Conservation (phyloP, 2,888 invertebrate species). For the Agrotis exclamationis region DNA sequence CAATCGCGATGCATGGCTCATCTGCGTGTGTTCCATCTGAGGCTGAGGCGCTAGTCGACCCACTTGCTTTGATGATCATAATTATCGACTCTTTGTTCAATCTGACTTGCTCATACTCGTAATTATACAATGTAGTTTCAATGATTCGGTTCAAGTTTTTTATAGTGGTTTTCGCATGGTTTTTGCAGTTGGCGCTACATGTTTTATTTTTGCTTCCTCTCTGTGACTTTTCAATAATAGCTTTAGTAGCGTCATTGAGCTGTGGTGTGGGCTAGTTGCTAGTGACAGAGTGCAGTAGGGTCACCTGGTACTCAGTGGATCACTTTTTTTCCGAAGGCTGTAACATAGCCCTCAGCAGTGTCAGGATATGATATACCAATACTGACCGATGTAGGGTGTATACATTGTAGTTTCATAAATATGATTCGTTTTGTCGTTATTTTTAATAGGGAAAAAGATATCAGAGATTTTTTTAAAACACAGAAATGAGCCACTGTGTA, state of each 20-base stretch:
- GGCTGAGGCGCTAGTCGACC: constrained; percentile 24
- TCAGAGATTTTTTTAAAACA: no score
- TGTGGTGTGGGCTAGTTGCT: not conserved
- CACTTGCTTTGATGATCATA: constrained; percentile 26
- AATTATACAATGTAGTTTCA: not conserved
- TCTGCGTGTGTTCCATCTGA: not conserved
- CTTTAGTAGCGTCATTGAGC: not conserved
- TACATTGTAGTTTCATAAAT: no score
- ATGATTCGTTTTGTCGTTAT: no score
- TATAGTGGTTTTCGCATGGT: not conserved
- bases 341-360: no score
- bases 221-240: not conserved
- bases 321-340: no score
- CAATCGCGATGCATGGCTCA: constrained; percentile 21
- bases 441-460: no score
- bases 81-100: constrained; percentile 32
- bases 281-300: no score
- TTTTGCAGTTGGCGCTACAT: not conserved
- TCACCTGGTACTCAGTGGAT: no score
- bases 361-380: no score
- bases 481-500: no score
- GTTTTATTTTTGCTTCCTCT: not conserved
- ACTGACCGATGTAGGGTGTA: no score
- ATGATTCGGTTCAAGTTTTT: not conserved
- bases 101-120: not conserved